Percentiles rank a stretch among this genome's conserved stretches.
Conservation (phyloP, 1,140 invertebrate genomes). For the Hesperophylax magnus region DNA sequence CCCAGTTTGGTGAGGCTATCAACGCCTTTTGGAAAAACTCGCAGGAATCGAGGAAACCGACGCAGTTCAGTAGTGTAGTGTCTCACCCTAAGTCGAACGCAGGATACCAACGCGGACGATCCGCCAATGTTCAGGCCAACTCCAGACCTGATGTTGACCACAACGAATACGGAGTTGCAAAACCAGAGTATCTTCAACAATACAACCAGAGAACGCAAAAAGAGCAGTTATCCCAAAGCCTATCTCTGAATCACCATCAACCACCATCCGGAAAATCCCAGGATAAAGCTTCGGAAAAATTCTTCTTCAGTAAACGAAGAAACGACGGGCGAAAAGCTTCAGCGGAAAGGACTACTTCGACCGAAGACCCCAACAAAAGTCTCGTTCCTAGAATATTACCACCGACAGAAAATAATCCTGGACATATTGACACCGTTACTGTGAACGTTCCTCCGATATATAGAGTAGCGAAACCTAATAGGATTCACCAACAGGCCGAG, state of each 20-base stretch:
- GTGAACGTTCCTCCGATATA: slow-evolving; percentile 68
- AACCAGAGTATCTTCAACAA: background rate
- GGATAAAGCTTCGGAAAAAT: slow-evolving; percentile 55
- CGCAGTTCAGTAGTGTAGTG: slow-evolving; percentile 35
- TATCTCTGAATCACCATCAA: slow-evolving; percentile 26
- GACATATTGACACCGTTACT: slow-evolving; percentile 68
- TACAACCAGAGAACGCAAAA: slow-evolving; percentile 4
- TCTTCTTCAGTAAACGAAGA: slow-evolving; percentile 48
- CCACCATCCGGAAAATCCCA: slow-evolving; percentile 41
- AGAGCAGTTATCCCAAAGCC: slow-evolving; percentile 11
- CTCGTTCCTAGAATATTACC: slow-evolving; percentile 66
- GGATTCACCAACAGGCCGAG: slow-evolving; percentile 50
- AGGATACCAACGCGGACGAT: slow-evolving; percentile 19
- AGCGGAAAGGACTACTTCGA: slow-evolving; percentile 65
- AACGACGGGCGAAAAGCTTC: slow-evolving; percentile 60
- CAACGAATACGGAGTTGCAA: background rate
- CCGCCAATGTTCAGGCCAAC: slow-evolving; percentile 33
- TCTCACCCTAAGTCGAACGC: slow-evolving; percentile 7
- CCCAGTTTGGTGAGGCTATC: slow-evolving; percentile 62
- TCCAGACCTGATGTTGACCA: slow-evolving; percentile 32
- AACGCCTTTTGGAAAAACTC: slow-evolving; percentile 63
- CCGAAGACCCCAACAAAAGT: slow-evolving; percentile 63
- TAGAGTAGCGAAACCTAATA: slow-evolving; percentile 65
- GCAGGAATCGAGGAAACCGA: slow-evolving; percentile 20
- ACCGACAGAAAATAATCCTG: slow-evolving; percentile 68